Percentiles rank a stretch among this genome's conserved stretches.
These are phyloP conservation scores for Polymixis lichenea DNA, from an alignment of 2,888 invertebrate genomes.

Conservation along the genomic window DNA sequence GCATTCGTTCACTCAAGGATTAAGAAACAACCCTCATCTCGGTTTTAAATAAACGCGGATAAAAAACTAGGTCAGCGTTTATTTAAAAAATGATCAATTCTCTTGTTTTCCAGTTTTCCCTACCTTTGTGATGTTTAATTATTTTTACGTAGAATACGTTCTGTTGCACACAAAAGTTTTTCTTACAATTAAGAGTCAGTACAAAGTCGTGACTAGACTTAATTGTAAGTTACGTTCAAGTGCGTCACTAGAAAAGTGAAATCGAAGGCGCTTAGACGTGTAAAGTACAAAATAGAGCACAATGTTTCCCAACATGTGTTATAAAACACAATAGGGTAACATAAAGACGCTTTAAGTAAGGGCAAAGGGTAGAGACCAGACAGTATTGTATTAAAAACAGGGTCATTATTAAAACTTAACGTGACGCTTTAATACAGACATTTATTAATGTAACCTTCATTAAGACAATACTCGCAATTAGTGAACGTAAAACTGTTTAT, in stretches of 20 bases:
- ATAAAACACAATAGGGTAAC: slow-evolving; percentile 55
- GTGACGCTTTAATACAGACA: slow-evolving; percentile 15
- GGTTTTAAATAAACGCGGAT: slow-evolving; percentile 48
- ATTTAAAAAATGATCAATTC: slow-evolving; percentile 32
- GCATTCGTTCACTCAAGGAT: slow-evolving; percentile 41
- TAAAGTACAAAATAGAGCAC: slow-evolving; percentile 45
- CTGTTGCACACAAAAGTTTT: slow-evolving; percentile 33
- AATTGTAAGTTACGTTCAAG: slow-evolving; percentile 53
- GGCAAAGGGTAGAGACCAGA: slow-evolving; percentile 51
- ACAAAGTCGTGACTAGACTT: slow-evolving; percentile 54
- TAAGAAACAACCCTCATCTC: slow-evolving; percentile 53
- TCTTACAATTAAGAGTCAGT: slow-evolving; percentile 38
- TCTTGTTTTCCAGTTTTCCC: slow-evolving; percentile 43
- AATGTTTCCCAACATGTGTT: slow-evolving; percentile 38
- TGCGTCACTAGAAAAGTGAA: slow-evolving; percentile 57
- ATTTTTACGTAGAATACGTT: slow-evolving; percentile 39
- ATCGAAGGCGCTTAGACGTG: slow-evolving; percentile 48
- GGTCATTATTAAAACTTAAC: slow-evolving; percentile 45
- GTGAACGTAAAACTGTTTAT: slow-evolving; percentile 15
- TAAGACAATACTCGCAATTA: slow-evolving; percentile 38
- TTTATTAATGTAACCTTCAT: slow-evolving; percentile 44
- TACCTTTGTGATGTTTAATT: slow-evolving; percentile 42
- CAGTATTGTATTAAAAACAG: slow-evolving; percentile 54
- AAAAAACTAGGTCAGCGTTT: slow-evolving; percentile 55
- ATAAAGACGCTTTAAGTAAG: slow-evolving; percentile 42